Conservation (phyloP, 1,140 invertebrate species). For the Coboldia fuscipes region DNA sequence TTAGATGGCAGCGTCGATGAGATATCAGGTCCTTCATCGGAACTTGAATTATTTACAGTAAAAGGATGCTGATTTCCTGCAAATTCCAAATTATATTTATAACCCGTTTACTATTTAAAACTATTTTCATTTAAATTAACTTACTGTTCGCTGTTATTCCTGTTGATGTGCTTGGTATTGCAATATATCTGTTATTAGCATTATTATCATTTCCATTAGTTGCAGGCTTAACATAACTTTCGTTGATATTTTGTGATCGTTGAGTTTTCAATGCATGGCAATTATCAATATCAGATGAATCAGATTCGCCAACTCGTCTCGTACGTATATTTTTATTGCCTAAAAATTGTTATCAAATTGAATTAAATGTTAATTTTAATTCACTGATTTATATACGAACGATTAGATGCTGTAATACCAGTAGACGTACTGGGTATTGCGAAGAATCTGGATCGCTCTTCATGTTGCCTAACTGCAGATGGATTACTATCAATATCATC, state of each 20-base stretch:
- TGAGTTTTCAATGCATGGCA: neutral
- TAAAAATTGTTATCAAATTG: neutral
- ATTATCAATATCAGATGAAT: neutral
- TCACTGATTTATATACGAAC: neutral
- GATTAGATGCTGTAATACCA: no score
- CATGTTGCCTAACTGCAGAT: no score
- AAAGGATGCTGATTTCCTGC: neutral
- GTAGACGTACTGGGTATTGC: no score
- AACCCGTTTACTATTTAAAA: neutral
- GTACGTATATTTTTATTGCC: neutral
- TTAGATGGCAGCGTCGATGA: neutral
- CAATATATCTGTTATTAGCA: slow-evolving; percentile 1
- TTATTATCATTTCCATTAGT: neutral
- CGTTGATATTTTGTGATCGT: neutral
- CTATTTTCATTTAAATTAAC: neutral
- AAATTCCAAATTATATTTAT: neutral
- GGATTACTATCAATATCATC: no score
- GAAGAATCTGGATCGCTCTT: no score
- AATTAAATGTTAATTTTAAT: neutral
- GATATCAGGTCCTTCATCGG: neutral
- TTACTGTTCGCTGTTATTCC: slow-evolving; percentile 8
- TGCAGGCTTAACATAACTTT: neutral
- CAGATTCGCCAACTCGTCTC: neutral
- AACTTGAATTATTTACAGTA: no score
- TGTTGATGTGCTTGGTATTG: slow-evolving; percentile 7